Percentiles rank a stretch among this genome's conserved stretches.
Conservation (phyloP, 2,113 vertebrate species). For the Peromyscus maniculatus region DNA sequence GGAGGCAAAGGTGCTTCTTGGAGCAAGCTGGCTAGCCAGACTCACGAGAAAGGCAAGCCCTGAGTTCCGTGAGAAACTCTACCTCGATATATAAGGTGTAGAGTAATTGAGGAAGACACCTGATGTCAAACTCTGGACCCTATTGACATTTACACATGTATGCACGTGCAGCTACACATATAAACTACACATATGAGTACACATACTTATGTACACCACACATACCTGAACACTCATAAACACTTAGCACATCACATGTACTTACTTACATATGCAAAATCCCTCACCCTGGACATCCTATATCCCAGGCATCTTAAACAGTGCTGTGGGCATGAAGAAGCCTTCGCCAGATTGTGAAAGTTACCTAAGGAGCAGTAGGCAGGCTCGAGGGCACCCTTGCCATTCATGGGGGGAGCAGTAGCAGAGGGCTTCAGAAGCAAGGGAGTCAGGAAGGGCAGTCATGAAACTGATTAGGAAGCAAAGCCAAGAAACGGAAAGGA, state of each 20-base stretch:
- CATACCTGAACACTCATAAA: background rate
- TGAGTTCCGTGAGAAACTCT: background rate
- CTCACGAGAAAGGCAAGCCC: background rate
- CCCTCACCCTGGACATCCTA: background rate
- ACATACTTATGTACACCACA: background rate
- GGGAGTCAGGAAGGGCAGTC: background rate
- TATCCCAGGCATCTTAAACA: background rate
- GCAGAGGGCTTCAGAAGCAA: background rate
- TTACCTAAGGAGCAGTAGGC: accelerated
- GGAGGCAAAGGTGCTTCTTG: background rate
- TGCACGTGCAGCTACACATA: no score
- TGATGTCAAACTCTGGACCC: background rate
- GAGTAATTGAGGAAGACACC: background rate
- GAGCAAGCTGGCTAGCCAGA: background rate
- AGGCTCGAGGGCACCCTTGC: no score
- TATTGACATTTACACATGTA: background rate
- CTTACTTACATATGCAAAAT: background rate
- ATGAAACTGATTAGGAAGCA: background rate
- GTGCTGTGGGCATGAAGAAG: background rate
- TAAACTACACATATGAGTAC: background rate
- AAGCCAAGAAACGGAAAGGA: background rate
- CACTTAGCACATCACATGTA: background rate
- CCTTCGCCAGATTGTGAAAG: accelerated
- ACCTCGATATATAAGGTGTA: background rate
- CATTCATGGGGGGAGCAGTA: background rate